Evolutionary conservation across 2,797 vertebrate species (phyloP).

Genomic region (Monodelphis domestica): DNA sequence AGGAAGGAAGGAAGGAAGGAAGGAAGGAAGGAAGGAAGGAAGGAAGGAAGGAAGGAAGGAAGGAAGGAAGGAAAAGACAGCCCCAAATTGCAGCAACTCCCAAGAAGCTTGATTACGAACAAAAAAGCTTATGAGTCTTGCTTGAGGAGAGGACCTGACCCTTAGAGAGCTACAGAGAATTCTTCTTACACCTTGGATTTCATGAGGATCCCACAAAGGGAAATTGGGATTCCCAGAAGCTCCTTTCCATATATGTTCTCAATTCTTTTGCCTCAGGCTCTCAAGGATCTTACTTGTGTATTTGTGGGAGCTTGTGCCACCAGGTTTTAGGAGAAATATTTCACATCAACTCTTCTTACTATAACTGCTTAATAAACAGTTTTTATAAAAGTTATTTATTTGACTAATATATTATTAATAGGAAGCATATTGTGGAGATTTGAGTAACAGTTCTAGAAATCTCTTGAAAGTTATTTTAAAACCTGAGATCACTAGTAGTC

Average conservation of each 20-base stretch:
- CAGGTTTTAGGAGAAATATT: not conserved
- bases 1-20: too few relatives aligned
- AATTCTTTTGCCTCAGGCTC: not conserved
- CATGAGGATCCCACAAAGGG: too few relatives aligned
- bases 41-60: too few relatives aligned
- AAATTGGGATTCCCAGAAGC: not conserved
- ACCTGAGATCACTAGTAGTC: not conserved
- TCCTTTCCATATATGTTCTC: not conserved
- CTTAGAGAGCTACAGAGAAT: too few relatives aligned
- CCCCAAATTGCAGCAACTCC: too few relatives aligned
- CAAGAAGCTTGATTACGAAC: too few relatives aligned
- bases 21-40: too few relatives aligned
- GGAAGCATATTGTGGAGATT: not conserved
- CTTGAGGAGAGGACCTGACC: too few relatives aligned
- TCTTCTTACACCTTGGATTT: too few relatives aligned
- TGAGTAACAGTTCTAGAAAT: not conserved
- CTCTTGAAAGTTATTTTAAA: not conserved
- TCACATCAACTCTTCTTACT: not conserved
- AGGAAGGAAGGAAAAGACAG: too few relatives aligned
- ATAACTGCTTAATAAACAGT: not conserved
- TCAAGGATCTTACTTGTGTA: not conserved
- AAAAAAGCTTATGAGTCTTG: too few relatives aligned
- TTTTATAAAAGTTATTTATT: not conserved
- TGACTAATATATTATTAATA: not conserved
- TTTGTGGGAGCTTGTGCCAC: not conserved